A percentile compares a stretch with the other conserved stretches of the same genome.
Evolutionary conservation across 2,888 invertebrate species (phyloP).

Genomic region (Agriopis leucophaearia): DNA sequence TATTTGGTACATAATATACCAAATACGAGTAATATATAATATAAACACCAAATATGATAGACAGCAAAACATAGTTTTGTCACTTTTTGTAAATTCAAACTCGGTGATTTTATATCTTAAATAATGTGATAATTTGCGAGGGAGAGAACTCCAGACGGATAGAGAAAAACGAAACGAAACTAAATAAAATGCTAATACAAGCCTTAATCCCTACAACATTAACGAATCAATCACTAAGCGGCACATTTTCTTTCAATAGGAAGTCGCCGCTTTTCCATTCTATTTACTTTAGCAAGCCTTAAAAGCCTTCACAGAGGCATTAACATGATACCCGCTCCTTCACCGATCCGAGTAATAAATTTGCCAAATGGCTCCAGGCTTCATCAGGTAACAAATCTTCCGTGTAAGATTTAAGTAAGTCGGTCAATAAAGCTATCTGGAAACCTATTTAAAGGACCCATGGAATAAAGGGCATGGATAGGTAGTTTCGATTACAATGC

Average conservation of each 20-base stretch:
- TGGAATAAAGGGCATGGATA: conserved; percentile 20
- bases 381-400: conserved; percentile 44
- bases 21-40: too few relatives aligned
- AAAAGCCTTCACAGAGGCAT: conserved; percentile 37
- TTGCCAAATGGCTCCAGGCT: conserved; percentile 39
- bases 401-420: conserved; percentile 42
- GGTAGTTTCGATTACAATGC: conserved; percentile 20
- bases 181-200: not conserved
- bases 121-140: too few relatives aligned
- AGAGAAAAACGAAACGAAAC: too few relatives aligned
- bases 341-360: conserved; percentile 40
- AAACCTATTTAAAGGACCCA: conserved; percentile 30
- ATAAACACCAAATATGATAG: too few relatives aligned
- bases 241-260: conserved; percentile 28
- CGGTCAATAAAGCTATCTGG: conserved; percentile 38
- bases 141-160: too few relatives aligned
- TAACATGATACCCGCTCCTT: conserved; percentile 40
- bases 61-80: too few relatives aligned
- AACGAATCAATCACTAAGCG: conserved; percentile 25
- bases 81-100: too few relatives aligned
- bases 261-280: conserved; percentile 31
- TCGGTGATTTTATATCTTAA: too few relatives aligned
- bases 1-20: too few relatives aligned
- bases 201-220: not conserved
- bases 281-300: conserved; percentile 32